phyloP scores from a whole-genome alignment of 2,888 invertebrate genomes.

The Ganaspis brasiliensis region DNA sequence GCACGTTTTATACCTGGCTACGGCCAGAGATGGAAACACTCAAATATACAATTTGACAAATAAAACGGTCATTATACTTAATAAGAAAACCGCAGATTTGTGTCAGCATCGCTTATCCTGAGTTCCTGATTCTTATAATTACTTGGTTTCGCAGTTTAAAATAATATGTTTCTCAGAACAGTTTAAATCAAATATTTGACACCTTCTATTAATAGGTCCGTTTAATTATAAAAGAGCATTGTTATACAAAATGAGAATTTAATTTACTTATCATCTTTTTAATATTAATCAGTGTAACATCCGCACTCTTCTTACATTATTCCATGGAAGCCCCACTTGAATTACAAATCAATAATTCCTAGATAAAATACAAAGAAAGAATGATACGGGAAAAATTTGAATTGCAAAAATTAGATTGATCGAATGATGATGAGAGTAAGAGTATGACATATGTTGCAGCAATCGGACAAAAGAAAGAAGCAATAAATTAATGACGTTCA shows the following conservation, averaged over 20 bases:
- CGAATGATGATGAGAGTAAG: constrained; percentile 27
- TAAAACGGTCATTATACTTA: constrained; percentile 76
- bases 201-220: too few relatives aligned
- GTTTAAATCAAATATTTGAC: too few relatives aligned
- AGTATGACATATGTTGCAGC: constrained; percentile 21
- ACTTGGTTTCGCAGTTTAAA: constrained; percentile 1
- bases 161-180: too few relatives aligned
- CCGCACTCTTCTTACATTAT: too few relatives aligned
- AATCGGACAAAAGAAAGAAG: constrained; percentile 32
- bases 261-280: too few relatives aligned
- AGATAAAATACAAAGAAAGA: background rate
- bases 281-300: too few relatives aligned
- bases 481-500: constrained; percentile 23
- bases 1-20: constrained; percentile 68
- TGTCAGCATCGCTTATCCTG: constrained; percentile 60
- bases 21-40: constrained; percentile 71
- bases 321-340: too few relatives aligned
- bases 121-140: constrained; percentile 56
- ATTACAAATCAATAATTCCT: background rate
- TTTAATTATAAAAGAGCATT: too few relatives aligned
- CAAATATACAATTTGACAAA: constrained; percentile 73
- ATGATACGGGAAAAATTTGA: background rate
- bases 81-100: constrained; percentile 78
- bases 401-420: constrained; percentile 25
- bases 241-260: too few relatives aligned